Base-by-base conservation (phyloP, 2,797 vertebrate species). In the Enteromius trimaculatus region DNA sequence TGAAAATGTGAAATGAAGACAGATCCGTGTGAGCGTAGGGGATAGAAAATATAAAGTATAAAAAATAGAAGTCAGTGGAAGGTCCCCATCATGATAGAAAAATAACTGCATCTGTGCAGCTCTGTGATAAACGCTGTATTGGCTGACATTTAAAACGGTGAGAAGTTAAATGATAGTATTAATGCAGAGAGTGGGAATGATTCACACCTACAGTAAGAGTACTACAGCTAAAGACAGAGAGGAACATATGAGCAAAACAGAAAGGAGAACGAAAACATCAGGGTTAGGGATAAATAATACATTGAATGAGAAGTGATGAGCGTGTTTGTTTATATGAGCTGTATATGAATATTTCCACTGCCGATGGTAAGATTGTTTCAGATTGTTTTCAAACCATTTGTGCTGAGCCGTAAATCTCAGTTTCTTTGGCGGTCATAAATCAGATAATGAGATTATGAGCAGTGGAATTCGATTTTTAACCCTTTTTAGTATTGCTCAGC, bases 401-500 rank as follows among this genome's bases (percentile, higher is more conserved):
- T 81, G 51, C 79, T 60, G 53, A 81, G 37, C 53, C 1, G 49
- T 55, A 58, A 71, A 23, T 58, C 39, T 66, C 17, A 19, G 51
- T 80, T 80, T 80, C 42, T 65, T 69, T 60, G 64, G 64, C 7
- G 19, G 47, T 37, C 62, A 51, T 62, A 39, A 75, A 82, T 66
- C 72, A 44, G 34, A 78, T 66, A 74, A 82, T 82, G 74, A 71
- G 72, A 85, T 85, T 81, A 82, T 82, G 16, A 39, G 21, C 39
- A 14, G 21, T 23, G 66, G 79, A 82, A 82, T 82, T 82, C 37
- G 44, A 65, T 72, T 82, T 55, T n/a, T 68, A 68, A 58, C 70
- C 70, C 29, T 23, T 81, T 77, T 71, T 81, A 75, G 51, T 39
- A 58, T 79, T 44, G 64, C 72, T 75, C 58, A 64, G 69, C 44